Base-by-base conservation (phyloP, 2,888 invertebrate genomes). In the Drosophila incognita region DNA sequence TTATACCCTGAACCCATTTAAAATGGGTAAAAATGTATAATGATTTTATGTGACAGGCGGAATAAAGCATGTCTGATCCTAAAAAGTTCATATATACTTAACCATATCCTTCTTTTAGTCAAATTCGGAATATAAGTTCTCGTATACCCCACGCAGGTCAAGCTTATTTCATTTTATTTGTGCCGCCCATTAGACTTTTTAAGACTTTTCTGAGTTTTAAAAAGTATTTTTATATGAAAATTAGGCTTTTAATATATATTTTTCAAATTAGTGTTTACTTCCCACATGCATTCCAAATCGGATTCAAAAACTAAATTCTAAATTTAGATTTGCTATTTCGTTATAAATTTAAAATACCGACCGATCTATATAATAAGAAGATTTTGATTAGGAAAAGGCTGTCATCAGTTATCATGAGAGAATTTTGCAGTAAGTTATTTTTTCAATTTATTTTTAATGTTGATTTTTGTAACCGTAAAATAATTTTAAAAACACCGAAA, bases 271-370 rank as follows among this genome's bases (percentile, higher is more conserved):
- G n/a, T 10, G n/a, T 10, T 40, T 10, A n/a, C n/a, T n/a, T n/a
- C 0, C 1, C 40, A n/a, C 0, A n/a, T n/a, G 10, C n/a, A n/a
- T 10, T 40, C 10, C 0, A n/a, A 40, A n/a, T 10, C 4, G n/a
- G 40, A n/a, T 11, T 40, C n/a, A n/a, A 2, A n/a, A 11, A 4
- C 10, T n/a, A 40, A n/a, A n/a, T 40, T n/a, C 10, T 40, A 10
- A n/a, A 40, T 40, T 40, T n/a, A 10, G 1, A 40, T 1, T 40
- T 40, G n/a, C 4, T 10, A 10, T 10, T 40, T n/a, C 4, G 8
- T 4, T 10, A n/a, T n/a, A 10, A 2, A 10, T 40, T n/a, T 10
- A 10, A n/a, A n/a, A 40, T n/a, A 4, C 0, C 2, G 4, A 0
- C 10, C n/a, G n/a, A 40, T 40, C 11, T 40, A 21, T 21, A 11